Conservation (phyloP, 2,113 vertebrate genomes). For the Bostrychus sinensis region DNA sequence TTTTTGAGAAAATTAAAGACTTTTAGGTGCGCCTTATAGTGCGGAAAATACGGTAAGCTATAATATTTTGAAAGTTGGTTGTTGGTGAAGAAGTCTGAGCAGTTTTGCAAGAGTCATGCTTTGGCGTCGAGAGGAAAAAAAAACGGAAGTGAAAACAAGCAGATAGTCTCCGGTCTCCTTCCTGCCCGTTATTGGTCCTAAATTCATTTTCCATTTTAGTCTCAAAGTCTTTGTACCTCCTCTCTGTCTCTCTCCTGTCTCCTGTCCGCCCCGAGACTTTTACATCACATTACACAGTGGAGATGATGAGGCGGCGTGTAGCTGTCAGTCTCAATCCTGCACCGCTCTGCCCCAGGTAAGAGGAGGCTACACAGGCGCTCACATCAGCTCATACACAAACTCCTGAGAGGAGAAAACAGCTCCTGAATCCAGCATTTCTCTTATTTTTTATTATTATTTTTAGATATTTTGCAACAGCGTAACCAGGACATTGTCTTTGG, state of each 20-base stretch:
- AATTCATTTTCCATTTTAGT: not conserved
- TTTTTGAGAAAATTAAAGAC: too few relatives aligned
- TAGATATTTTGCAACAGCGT: too few relatives aligned
- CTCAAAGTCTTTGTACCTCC: not conserved
- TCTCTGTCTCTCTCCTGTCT: not conserved
- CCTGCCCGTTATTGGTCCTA: not conserved
- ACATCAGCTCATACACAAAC: not conserved
- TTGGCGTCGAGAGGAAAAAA: too few relatives aligned
- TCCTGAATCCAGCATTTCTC: too few relatives aligned
- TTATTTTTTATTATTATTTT: too few relatives aligned
- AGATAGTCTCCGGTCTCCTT: not conserved
- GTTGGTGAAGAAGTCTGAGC: too few relatives aligned
- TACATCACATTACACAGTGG: conserved; percentile 51
- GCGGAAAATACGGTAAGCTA: too few relatives aligned
- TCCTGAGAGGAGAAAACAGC: not conserved
- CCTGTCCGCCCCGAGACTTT: conserved; percentile 16
- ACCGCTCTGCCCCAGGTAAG: conserved; percentile 38
- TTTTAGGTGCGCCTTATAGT: too few relatives aligned
- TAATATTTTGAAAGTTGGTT: too few relatives aligned
- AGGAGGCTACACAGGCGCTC: conserved; percentile 1
- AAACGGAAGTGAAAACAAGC: too few relatives aligned
- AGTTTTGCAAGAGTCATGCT: too few relatives aligned
- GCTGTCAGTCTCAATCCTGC: conserved; percentile 43
- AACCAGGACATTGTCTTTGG: too few relatives aligned
- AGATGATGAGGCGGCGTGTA: conserved; percentile 53